phyloP scores from a whole-genome alignment of 2,888 invertebrate genomes.

The Mythimna lalbum region DNA sequence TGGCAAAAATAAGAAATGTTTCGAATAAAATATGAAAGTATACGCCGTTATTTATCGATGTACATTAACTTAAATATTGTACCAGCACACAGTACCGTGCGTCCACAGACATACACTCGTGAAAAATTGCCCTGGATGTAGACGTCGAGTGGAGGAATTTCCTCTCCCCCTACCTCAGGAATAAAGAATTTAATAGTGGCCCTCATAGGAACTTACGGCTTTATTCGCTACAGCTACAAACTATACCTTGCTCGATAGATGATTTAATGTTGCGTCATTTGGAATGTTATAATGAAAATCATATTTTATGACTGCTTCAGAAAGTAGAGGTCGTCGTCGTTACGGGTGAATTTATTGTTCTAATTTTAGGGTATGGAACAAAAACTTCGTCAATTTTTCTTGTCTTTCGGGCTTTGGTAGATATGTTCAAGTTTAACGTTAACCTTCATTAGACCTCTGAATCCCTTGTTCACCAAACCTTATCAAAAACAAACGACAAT shows the following conservation, averaged over 20 bases:
- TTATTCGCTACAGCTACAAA: constrained; percentile 71
- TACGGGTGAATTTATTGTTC: constrained; percentile 17
- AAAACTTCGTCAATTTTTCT: neutral
- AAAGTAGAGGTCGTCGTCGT: neutral
- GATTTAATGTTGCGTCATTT: constrained; percentile 42
- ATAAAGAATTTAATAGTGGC: constrained; percentile 82
- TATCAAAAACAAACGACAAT: constrained; percentile 23
- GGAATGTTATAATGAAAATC: constrained; percentile 49
- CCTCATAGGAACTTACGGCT: constrained; percentile 77
- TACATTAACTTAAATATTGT: constrained; percentile 68
- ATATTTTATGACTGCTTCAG: constrained; percentile 31
- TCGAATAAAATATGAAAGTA: constrained; percentile 51
- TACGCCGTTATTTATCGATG: constrained; percentile 57
- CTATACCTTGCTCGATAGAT: constrained; percentile 56
- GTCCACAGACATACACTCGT: constrained; percentile 70
- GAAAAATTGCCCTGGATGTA: constrained; percentile 84
- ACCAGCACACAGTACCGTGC: constrained; percentile 62
- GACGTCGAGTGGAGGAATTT: constrained; percentile 79
- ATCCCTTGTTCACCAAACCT: constrained; percentile 19
- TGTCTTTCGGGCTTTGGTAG: neutral
- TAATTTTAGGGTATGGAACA: neutral
- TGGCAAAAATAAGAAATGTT: constrained; percentile 54
- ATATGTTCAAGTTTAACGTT: neutral
- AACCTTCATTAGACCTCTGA: neutral
- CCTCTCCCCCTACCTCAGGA: constrained; percentile 68